Evolutionary conservation across 2,113 vertebrate genomes (phyloP).

Genomic region (Cariama cristata): DNA sequence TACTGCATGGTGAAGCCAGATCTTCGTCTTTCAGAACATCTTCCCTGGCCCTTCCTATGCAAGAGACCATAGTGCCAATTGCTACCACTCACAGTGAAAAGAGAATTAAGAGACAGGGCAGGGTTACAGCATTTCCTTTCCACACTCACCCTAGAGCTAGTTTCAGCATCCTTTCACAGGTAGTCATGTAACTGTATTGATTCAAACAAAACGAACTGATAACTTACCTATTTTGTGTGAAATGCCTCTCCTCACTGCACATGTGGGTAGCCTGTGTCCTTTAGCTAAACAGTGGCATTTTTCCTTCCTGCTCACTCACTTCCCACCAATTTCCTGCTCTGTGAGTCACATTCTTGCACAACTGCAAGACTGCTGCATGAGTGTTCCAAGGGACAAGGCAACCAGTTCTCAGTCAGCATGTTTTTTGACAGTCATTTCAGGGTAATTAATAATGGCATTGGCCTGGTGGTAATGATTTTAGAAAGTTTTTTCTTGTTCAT

Average conservation of each 20-base stretch:
- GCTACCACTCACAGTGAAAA: background rate
- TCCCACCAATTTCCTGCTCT: background rate
- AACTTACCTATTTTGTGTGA: background rate
- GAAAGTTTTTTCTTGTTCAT: background rate
- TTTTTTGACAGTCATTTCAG: background rate
- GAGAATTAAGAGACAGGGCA: background rate
- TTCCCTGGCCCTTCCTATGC: background rate
- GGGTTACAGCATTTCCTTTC: background rate
- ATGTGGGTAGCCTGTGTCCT: background rate
- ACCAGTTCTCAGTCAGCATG: background rate
- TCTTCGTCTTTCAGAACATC: background rate
- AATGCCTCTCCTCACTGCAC: background rate
- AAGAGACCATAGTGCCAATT: background rate
- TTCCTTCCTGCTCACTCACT: background rate
- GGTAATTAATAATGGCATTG: background rate
- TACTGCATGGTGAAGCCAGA: background rate
- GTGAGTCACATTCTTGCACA: background rate
- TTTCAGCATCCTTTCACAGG: background rate
- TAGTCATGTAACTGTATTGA: background rate
- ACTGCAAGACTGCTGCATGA: background rate
- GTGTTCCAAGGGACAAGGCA: background rate
- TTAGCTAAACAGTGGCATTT: background rate
- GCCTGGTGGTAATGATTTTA: background rate
- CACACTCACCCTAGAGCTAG: rapidly evolving
- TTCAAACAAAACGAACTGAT: background rate